phyloP scores from a whole-genome alignment of 2,888 invertebrate species.

The Folsomia manolachei region DNA sequence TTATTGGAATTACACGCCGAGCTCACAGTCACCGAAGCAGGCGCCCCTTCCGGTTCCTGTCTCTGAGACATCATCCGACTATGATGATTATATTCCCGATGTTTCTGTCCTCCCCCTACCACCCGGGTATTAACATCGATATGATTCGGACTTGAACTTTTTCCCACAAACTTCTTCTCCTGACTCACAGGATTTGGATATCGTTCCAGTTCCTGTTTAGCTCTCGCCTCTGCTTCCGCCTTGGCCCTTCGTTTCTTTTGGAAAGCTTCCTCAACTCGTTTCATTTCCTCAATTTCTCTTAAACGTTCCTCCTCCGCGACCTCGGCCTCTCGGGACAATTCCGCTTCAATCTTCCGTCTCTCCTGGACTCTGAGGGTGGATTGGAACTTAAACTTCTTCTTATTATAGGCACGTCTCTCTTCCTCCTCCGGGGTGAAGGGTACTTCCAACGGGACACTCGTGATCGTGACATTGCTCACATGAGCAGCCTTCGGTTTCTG shows the following conservation, averaged over 20 bases:
- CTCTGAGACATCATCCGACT: conserved; percentile 29
- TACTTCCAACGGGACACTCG: neutral
- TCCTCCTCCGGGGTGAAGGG: conserved; percentile 9
- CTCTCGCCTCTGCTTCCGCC: conserved; percentile 52
- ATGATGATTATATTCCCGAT: conserved; percentile 21
- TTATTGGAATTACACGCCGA: neutral
- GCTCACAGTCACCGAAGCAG: conserved; percentile 39
- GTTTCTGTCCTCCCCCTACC: neutral
- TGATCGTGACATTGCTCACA: neutral
- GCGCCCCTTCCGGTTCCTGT: conserved; percentile 53
- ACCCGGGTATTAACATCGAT: neutral
- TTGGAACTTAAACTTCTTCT: conserved; percentile 75
- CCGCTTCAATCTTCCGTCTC: conserved; percentile 69
- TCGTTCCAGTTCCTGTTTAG: conserved; percentile 56
- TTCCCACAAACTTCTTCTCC: neutral
- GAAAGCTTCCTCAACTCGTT: conserved; percentile 81
- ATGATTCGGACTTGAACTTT: neutral
- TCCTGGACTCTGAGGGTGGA: conserved; percentile 80
- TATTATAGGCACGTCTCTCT: conserved; percentile 27
- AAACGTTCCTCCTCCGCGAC: conserved; percentile 65
- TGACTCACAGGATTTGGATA: neutral
- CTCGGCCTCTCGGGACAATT: conserved; percentile 72
- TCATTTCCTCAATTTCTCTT: conserved; percentile 77
- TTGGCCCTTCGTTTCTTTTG: conserved; percentile 66
- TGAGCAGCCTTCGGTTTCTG: neutral